phyloP scores from a whole-genome alignment of 2,888 invertebrate species.

The Macrosoma leucophasiata region DNA sequence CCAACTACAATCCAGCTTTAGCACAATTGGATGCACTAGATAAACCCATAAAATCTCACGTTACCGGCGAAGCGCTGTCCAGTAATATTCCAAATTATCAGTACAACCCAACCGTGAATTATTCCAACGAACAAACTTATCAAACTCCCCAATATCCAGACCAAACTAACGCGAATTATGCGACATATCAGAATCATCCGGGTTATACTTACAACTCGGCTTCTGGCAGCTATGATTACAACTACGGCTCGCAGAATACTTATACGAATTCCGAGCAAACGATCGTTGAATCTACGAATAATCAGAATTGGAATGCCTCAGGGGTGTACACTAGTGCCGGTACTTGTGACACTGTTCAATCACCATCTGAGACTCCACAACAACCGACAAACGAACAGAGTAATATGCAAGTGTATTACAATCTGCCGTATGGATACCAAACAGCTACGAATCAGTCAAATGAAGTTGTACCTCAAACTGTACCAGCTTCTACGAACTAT shows the following conservation, averaged over 20 bases:
- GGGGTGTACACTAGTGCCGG: conserved; percentile 69
- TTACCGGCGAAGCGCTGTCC: conserved; percentile 55
- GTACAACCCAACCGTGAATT: conserved; percentile 27
- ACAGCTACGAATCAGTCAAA: conserved; percentile 43
- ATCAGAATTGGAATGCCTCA: conserved; percentile 42
- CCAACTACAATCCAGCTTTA: conserved; percentile 31
- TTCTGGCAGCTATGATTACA: conserved; percentile 77
- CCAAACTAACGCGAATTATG: conserved; percentile 35
- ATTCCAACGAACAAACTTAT: too few relatives aligned
- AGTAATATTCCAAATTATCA: conserved; percentile 28
- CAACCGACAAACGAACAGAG: conserved; percentile 30
- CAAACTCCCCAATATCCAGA: conserved; percentile 31
- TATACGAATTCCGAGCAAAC: conserved; percentile 34
- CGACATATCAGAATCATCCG: conserved; percentile 72
- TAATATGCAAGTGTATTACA: conserved; percentile 57
- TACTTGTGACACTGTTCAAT: conserved; percentile 58
- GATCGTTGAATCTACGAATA: conserved; percentile 33
- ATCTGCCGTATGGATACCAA: conserved; percentile 67
- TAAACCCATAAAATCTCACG: conserved; percentile 63
- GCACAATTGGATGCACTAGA: conserved; percentile 52
- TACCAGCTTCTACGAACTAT: conserved; percentile 45
- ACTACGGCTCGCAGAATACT: conserved; percentile 76
- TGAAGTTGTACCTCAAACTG: conserved; percentile 35
- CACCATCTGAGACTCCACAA: conserved; percentile 55
- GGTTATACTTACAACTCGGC: conserved; percentile 76